phyloP scores from a whole-genome alignment of 2,888 invertebrate genomes.

The Oeneis ivallda region DNA sequence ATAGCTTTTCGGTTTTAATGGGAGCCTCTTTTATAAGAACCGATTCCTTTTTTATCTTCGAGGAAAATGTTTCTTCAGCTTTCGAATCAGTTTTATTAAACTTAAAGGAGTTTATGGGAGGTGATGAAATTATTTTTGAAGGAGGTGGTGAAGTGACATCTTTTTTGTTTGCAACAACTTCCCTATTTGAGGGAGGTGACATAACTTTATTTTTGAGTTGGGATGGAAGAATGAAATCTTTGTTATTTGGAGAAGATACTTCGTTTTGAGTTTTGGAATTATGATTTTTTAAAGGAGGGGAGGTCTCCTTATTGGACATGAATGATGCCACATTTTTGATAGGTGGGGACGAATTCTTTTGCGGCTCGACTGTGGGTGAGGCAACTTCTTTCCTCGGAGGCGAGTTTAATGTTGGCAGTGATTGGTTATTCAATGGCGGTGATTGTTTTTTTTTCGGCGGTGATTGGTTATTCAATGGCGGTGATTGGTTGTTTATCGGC shows the following conservation, averaged over 20 bases:
- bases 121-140: conserved; percentile 33
- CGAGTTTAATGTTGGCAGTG: conserved; percentile 23
- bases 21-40: conserved; percentile 49
- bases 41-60: conserved; percentile 49
- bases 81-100: conserved; percentile 42
- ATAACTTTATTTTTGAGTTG: conserved; percentile 37
- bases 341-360: conserved; percentile 30
- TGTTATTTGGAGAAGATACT: conserved; percentile 31
- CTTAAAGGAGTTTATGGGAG: conserved; percentile 41
- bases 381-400: conserved; percentile 34
- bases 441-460: not conserved
- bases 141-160: conserved; percentile 33
- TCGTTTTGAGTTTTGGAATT: conserved; percentile 25
- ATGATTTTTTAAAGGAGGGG: conserved; percentile 34
- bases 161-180: conserved; percentile 42
- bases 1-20: conserved; percentile 49
- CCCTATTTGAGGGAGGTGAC: conserved; percentile 41
- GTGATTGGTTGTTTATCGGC: conserved; percentile 22
- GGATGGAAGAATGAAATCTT: conserved; percentile 27
- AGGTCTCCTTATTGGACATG: conserved; percentile 22
- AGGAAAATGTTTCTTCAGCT: conserved; percentile 40
- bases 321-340: conserved; percentile 34
- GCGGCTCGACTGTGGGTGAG: conserved; percentile 31
- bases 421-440: not conserved
- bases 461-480: not conserved